Percentiles rank a stretch among this genome's conserved stretches.
These are phyloP conservation scores for Nicator chloris DNA, from an alignment of 2,113 vertebrate genomes.

Conservation along the genomic window DNA sequence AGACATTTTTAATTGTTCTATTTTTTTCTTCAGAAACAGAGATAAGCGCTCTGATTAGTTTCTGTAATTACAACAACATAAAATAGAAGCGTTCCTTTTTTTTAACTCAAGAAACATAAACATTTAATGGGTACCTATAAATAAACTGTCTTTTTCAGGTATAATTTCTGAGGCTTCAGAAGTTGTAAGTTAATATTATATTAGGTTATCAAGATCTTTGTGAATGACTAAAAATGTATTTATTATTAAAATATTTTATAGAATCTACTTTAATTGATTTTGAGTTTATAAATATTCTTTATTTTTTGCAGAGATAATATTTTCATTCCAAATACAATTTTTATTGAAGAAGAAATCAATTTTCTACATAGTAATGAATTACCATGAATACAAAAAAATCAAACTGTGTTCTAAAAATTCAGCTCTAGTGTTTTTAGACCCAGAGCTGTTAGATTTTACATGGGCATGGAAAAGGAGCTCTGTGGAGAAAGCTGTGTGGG, in stretches of 20 bases:
- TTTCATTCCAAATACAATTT: background rate
- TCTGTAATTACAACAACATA: background rate
- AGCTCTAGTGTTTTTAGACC: background rate
- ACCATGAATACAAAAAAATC: background rate
- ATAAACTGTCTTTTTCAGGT: background rate
- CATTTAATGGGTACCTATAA: background rate
- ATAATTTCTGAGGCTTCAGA: background rate
- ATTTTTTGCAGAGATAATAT: background rate
- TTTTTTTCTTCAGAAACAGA: background rate
- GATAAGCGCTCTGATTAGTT: background rate
- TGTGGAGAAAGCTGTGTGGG: rapidly evolving
- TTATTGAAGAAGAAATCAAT: background rate
- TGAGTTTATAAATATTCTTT: background rate
- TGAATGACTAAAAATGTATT: background rate
- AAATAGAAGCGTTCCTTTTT: background rate
- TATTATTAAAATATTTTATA: background rate
- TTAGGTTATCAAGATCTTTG: background rate
- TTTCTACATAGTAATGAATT: background rate
- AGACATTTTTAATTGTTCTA: background rate
- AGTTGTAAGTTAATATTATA: background rate
- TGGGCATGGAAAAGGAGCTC: background rate
- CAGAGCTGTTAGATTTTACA: background rate
- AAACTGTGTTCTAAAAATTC: background rate
- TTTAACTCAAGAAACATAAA: background rate
- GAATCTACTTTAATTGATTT: background rate